Base-by-base conservation (phyloP, 2,888 invertebrate genomes). In the Cephus nigrinus region DNA sequence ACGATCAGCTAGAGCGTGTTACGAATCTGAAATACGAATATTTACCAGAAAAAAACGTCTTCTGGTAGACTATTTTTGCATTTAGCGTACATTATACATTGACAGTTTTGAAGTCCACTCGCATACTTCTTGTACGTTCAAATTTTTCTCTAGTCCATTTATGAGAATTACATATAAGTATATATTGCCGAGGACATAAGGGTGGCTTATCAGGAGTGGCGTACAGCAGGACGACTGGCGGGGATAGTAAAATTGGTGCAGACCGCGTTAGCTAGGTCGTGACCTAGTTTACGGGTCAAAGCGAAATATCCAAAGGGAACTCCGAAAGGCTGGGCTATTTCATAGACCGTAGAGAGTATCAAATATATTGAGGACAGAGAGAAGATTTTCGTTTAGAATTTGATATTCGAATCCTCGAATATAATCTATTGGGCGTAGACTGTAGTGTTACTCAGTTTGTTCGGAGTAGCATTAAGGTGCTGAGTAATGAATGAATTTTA, bases 221-320 rank as follows among this genome's bases (percentile, higher is more conserved):
- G 23, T 23, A 9, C 2, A 23, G 55, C 55, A 55, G 55, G 55
- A 55, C 55, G 23, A 23, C 55, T 23, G 55, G 55, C 55, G 23
- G 55, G 55, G 55, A 55, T 23, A 55, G 55, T 23, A 75, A 79
- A 86, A 86, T 86, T 83, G 82, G 83, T 80, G 72, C 83, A 55
- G 23, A 23, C 23, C 9, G 80, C 76, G 78, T 78, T 79, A 82
- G 84, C 83, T 87, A 76, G 87, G 86, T 86, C 86, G 80, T 75
- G 87, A 87, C 85, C 87, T 73, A 87, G 78, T 86, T 87, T 78
- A 55, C 76, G 71, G 79, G 72, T 80, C 55, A 55, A 23, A 55
- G 40, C 40, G 40, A 55, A 55, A 55, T 55, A 55, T 55, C 40
- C 23, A 55, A 55, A 55, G 55, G 55, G 55, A 55, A 55, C 55